Evolutionary conservation across 37 sponge, comb jelly and placozoan genomes (phyloP), one percentile per base, ranked within the genome.

Genomic region (Cladorhizidae sp.): DNA sequence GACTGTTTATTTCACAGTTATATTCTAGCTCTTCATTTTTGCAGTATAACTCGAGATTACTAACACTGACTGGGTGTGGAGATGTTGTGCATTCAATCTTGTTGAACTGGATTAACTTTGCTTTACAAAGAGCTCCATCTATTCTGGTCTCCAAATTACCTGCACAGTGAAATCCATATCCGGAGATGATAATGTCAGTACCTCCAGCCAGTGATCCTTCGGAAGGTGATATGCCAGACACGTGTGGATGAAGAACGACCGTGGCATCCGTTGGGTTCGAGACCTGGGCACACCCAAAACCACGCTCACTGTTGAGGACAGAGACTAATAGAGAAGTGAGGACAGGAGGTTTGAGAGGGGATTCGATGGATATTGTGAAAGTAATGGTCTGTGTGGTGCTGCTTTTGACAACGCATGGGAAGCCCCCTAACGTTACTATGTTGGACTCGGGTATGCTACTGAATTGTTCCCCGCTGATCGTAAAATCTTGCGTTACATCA

Each of bases 131-230:
- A 15, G 40, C 22, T 25, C 70, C 70, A 20, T 77, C 86, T 28
- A 85, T 64, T 21, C 82, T 26, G 18, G 21, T 25, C 33, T 2
- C 57, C 9, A 89, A 23, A 29, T 21, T 21, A 28, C 6, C 42
- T 0, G 61, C 41, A 17, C 64, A 56, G 0, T 39, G 42, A 41
- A 92, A 88, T 9, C 64, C 72, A 21, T 7, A 51, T n/a, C 93
- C 93, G 40, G 42, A 26, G 23, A 92, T 85, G 17, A 68, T 70
- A 45, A 92, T 32, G 45, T 78, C 62, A 25, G 80, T 88, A 33
- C 93, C 93, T 57, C 93, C 93, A 21, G 67, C 36, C 11, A 59
- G 52, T 3, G 90, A 84, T 0, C 93, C 90, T 11, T 37, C 12
- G 11, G 35, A 21, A 1, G 93, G 93, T 28, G 70, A 57, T 17